These are phyloP conservation scores for Chelonia mydas DNA, from an alignment of 2,797 vertebrate species.

Conservation along the genomic window DNA sequence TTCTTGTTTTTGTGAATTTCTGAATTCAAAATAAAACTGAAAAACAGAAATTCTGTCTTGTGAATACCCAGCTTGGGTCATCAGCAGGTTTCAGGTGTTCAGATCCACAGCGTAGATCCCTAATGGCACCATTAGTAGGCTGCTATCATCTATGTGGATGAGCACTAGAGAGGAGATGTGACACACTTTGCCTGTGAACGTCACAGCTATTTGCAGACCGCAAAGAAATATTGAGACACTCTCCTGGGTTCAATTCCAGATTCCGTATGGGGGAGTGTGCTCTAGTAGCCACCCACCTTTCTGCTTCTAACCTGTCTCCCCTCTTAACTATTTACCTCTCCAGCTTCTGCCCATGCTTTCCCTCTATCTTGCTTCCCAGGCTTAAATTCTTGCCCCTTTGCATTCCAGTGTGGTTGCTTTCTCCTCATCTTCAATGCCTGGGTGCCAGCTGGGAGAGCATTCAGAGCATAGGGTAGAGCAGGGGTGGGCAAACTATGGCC, in stretches of 20 bases:
- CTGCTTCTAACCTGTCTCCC: too few relatives aligned
- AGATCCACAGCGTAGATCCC: neutral
- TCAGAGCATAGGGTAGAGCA: neutral
- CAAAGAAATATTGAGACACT: neutral
- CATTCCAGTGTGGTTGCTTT: neutral
- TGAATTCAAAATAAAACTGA: too few relatives aligned
- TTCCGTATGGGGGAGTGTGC: neutral
- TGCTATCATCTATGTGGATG: fast-evolving
- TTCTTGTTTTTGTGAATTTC: too few relatives aligned
- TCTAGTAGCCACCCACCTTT: too few relatives aligned
- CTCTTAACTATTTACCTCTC: too few relatives aligned
- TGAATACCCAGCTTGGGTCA: too few relatives aligned
- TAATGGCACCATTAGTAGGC: fast-evolving
- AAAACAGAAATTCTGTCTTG: too few relatives aligned
- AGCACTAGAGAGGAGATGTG: neutral
- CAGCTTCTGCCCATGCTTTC: too few relatives aligned
- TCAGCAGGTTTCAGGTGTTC: neutral
- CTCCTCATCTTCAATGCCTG: neutral
- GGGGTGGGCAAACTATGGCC: too few relatives aligned
- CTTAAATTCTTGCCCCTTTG: too few relatives aligned
- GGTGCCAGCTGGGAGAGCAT: neutral
- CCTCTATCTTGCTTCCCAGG: too few relatives aligned
- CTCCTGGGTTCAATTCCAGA: neutral
- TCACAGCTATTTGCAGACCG: neutral
- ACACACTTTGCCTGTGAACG: neutral